These are phyloP conservation scores for Orthosia gothica DNA, from an alignment of 2,888 invertebrate species.

Conservation along the genomic window DNA sequence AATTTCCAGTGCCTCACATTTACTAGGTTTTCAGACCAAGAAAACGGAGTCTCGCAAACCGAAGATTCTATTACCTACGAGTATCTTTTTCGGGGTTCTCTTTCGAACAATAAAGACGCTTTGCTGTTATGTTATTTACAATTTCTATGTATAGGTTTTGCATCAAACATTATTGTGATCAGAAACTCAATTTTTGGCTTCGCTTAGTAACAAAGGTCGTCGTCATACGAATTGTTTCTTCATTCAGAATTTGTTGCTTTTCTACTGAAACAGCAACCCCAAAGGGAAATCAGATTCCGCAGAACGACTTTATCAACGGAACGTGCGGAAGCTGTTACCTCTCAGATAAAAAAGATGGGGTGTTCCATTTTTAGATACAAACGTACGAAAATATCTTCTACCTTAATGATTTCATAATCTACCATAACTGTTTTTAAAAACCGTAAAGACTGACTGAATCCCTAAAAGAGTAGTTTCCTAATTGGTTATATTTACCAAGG, in stretches of 20 bases:
- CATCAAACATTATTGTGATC: neutral
- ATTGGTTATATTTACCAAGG: constrained; percentile 65
- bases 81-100: too few relatives aligned
- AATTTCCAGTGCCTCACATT: too few relatives aligned
- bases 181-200: neutral
- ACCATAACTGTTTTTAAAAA: constrained; percentile 31
- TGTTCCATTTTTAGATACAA: constrained; percentile 35
- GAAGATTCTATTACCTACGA: too few relatives aligned
- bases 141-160: neutral
- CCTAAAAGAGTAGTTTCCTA: constrained; percentile 52
- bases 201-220: constrained; percentile 2
- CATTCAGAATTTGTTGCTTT: neutral
- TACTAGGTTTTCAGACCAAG: too few relatives aligned
- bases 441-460: constrained; percentile 43
- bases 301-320: constrained; percentile 29
- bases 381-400: constrained; percentile 25
- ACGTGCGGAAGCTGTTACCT: constrained; percentile 18
- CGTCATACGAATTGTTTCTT: constrained; percentile 24
- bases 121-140: neutral
- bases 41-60: too few relatives aligned
- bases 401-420: constrained; percentile 48
- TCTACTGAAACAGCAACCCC: constrained; percentile 10
- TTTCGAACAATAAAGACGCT: neutral
- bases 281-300: constrained; percentile 50
- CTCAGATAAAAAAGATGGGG: constrained; percentile 42